Conservation (phyloP, 1,140 invertebrate genomes). For the Coptotermes formosanus region DNA sequence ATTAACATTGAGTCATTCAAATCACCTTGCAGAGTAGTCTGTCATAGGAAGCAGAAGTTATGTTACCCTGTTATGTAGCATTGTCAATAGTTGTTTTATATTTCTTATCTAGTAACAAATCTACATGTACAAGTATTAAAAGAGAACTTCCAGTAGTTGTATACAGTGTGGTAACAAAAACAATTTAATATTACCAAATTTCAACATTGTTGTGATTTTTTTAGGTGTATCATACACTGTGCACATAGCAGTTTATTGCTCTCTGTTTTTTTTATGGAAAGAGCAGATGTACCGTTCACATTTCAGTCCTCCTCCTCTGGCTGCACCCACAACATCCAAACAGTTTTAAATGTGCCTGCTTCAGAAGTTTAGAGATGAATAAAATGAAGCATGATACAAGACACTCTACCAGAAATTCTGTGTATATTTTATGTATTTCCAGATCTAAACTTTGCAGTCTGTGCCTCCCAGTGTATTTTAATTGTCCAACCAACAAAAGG, state of each 20-base stretch:
- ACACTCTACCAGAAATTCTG: background rate
- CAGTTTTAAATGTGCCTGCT: background rate
- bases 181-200: conserved; percentile 15
- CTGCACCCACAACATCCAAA: background rate
- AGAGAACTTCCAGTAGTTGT: conserved; percentile 14
- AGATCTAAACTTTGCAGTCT: background rate
- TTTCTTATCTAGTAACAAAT: background rate
- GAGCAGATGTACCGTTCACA: background rate
- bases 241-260: background rate
- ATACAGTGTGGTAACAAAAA: conserved; percentile 6
- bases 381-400: background rate
- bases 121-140: conserved; percentile 21
- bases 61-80: background rate
- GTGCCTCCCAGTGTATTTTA: background rate
- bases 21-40: background rate
- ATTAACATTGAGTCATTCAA: background rate
- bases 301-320: background rate
- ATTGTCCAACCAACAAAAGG: background rate
- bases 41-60: background rate
- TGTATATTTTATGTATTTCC: background rate
- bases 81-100: background rate
- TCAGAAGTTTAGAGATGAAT: background rate
- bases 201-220: background rate
- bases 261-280: background rate
- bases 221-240: background rate